Evolutionary conservation across 2,888 invertebrate genomes (phyloP), one percentile per base, ranked within the genome.

Genomic region (Agrochola circellaris): DNA sequence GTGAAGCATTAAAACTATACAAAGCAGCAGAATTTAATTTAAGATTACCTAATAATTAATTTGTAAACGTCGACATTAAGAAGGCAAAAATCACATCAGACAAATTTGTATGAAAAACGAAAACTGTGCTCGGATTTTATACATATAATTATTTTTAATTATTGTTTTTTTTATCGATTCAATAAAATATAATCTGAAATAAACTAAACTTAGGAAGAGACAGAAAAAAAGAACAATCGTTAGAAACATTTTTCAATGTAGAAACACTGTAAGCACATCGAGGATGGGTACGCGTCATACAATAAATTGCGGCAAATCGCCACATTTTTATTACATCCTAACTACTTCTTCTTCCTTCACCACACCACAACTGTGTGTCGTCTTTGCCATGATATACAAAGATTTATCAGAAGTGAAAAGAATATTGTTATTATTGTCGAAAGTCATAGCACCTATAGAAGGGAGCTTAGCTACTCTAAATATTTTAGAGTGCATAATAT

Each of bases 361-460:
- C 34, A 87, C 67, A 17, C 77, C 84, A 83, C 90, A 91, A n/a
- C 84, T 87, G 15, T 73, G 74, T 6, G 89, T 89, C 2, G 90
- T 89, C 61, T 89, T 84, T 1, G 77, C 88, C 83, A 96, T 87
- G 70, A 84, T 90, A 83, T 90, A 95, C 81, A 96, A 83, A 45
- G 92, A 90, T 54, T 86, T 92, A 2, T 92, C 93, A 45, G 90
- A 87, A 9, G 94, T 94, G 60, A 95, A 94, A 30, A 96, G 69
- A 30, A 96, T 92, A 86, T 95, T 93, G 75, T 96, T 95, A 34
- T 92, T 83, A 75, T 93, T 94, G 75, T 96, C 96, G 86, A 96
- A 96, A 0, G 93, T 89, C 88, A 96, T 84, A 2, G 95, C 92
- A 2, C 95, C 95, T 23, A 96, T 93, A 2, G 82, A 79, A 0